Base-by-base conservation (phyloP, 2,888 invertebrate species). In the Drosophila phalerata region DNA sequence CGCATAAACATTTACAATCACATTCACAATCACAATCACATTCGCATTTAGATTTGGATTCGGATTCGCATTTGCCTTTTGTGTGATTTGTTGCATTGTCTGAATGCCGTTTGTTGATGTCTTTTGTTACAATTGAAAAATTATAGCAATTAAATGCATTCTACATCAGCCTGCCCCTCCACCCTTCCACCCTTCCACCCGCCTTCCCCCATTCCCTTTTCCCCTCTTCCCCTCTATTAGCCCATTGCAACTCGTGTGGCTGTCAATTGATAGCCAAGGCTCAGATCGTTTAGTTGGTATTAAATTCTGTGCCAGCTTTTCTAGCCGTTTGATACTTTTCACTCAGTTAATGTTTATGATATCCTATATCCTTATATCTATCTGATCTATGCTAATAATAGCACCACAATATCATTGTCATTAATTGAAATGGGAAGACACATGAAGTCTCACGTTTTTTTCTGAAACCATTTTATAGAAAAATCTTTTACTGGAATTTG, bases 61-160 rank as follows among this genome's bases (percentile, higher is more conserved):
- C 38, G 62, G 30, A 70, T 62, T 72, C 62, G 49, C 69, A 79
- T 73, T 69, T 49, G 61, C 69, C 77, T 71, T 66, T 80, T 79
- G 70, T 76, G 53, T 61, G 81, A 71, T 76, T 73, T 73, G 71
- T 66, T 66, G 70, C 70, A 71, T 76, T 82, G 70, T 79, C 66
- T 68, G 63, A 38, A 38, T 47, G 45, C 37, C 57, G 56, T 66
- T 69, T 65, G 51, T 57, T 62, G 25, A 48, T 69, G 63, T 71
- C 82, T 83, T 75, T 73, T 76, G 79, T 87, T 73, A 72, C 81
- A 75, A 81, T 84, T 83, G 75, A 84, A 81, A 83, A 85, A 85
- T 87, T 73, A 81, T 85, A 73, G 85, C 76, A 81, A 87, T 87
- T 81, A 87, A 85, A 69, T 73, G 83, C 68, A 69, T 74, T 72